These are phyloP conservation scores for Cynopterus brachyotis DNA, from an alignment of 2,113 vertebrate genomes.

Conservation along the genomic window DNA sequence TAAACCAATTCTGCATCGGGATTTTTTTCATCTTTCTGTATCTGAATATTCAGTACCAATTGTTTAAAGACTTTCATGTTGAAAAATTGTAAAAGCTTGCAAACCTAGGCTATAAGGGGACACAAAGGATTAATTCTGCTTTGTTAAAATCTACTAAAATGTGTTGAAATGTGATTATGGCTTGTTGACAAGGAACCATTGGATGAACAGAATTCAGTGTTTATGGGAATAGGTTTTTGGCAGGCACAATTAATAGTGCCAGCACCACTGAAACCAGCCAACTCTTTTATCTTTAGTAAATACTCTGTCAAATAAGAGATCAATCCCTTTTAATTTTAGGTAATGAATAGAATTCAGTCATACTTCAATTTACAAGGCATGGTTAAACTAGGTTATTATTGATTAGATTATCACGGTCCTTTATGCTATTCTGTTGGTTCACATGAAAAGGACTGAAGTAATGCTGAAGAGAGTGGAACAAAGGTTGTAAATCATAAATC, in stretches of 20 bases:
- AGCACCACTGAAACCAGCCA: slow-evolving; percentile 32
- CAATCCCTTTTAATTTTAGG: slow-evolving; percentile 63
- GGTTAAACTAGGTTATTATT: slow-evolving; percentile 54
- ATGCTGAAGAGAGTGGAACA: not conserved
- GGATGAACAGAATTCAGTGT: slow-evolving; percentile 44
- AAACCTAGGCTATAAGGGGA: slow-evolving; percentile 12
- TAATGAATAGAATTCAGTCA: slow-evolving; percentile 72
- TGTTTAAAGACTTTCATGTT: slow-evolving; percentile 40
- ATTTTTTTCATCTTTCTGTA: not conserved
- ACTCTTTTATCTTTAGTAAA: slow-evolving; percentile 70
- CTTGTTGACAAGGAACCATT: slow-evolving; percentile 41
- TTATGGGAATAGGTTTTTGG: slow-evolving; percentile 47
- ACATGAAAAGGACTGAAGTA: slow-evolving; percentile 39
- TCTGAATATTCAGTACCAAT: not conserved
- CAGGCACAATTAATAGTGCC: slow-evolving; percentile 31
- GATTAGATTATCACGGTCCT: slow-evolving; percentile 64
- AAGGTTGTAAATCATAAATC: not conserved
- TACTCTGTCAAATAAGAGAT: slow-evolving; percentile 66
- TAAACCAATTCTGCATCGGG: slow-evolving; percentile 1
- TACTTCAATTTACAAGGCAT: slow-evolving; percentile 55
- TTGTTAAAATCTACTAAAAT: slow-evolving; percentile 50
- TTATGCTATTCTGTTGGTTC: not conserved
- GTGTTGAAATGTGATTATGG: slow-evolving; percentile 45
- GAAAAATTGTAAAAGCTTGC: slow-evolving; percentile 31
- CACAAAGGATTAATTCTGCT: slow-evolving; percentile 38